Evolutionary conservation across 2,113 vertebrate genomes (phyloP).

Genomic region (Romanogobio albipinnatus): DNA sequence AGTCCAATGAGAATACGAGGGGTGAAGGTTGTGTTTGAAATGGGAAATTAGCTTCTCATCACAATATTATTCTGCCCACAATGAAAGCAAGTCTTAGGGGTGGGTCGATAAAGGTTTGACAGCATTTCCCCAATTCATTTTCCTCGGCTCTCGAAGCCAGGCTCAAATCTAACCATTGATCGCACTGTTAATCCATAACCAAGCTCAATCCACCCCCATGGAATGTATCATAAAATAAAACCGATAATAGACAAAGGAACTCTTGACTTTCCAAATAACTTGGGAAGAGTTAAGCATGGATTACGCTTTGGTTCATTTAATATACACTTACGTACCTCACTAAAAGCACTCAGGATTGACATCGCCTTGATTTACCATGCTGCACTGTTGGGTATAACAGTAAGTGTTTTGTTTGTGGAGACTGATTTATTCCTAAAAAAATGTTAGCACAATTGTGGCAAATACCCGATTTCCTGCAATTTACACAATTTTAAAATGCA

Average conservation of each 20-base stretch:
- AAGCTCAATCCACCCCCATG: conserved; percentile 85
- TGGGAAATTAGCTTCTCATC: conserved; percentile 96
- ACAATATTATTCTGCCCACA: conserved; percentile 93
- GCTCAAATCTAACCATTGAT: conserved; percentile 96
- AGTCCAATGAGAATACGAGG: conserved; percentile 66
- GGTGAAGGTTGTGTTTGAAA: conserved; percentile 87
- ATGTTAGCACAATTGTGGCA: not conserved
- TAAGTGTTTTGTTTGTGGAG: conserved; percentile 32
- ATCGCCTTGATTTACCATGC: conserved; percentile 26
- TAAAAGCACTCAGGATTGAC: conserved; percentile 41
- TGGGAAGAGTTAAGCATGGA: conserved; percentile 64
- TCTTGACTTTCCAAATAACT: conserved; percentile 87
- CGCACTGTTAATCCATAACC: conserved; percentile 95
- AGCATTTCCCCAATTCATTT: conserved; percentile 97
- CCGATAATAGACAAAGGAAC: conserved; percentile 85
- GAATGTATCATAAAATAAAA: conserved; percentile 85
- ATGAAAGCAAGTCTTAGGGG: conserved; percentile 90
- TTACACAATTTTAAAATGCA: not conserved
- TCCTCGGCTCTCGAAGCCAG: conserved; percentile 85
- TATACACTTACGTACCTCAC: conserved; percentile 50
- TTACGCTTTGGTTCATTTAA: conserved; percentile 68
- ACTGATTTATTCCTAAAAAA: not conserved
- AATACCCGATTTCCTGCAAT: not conserved
- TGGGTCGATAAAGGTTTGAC: conserved; percentile 96
- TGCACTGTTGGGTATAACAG: not conserved